Evolutionary conservation across 2,888 invertebrate genomes (phyloP).

Genomic region (Allygus modestus): DNA sequence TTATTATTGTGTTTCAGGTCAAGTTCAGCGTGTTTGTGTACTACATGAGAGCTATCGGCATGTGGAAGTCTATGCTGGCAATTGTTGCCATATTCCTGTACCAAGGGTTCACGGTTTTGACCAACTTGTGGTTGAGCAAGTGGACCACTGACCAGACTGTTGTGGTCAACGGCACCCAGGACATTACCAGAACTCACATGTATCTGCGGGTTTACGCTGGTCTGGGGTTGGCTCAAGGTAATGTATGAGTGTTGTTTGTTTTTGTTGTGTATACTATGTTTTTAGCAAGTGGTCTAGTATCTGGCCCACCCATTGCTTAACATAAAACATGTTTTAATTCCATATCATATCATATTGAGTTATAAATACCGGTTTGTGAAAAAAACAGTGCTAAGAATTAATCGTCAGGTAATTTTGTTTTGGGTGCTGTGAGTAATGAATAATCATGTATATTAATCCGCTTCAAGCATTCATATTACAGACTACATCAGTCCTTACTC

Average conservation of each 20-base stretch:
- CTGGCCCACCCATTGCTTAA: no score
- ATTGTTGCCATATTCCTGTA: constrained; percentile 88
- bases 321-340: no score
- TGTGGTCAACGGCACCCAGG: constrained; percentile 71
- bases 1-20: constrained; percentile 78
- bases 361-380: no score
- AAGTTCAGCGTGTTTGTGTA: constrained; percentile 93
- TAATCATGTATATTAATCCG: no score
- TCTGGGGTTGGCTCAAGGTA: constrained; percentile 93
- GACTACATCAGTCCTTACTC: no score
- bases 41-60: constrained; percentile 91
- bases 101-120: constrained; percentile 91
- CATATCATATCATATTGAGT: no score
- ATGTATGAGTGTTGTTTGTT: constrained; percentile 73
- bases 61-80: constrained; percentile 84
- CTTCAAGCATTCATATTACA: no score
- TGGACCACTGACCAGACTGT: constrained; percentile 87
- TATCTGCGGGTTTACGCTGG: constrained; percentile 95
- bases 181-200: constrained; percentile 81
- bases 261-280: background rate
- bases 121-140: constrained; percentile 90
- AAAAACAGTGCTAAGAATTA: no score
- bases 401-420: no score
- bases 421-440: no score
- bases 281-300: no score